These are phyloP conservation scores for Heteromormyrus szaboi DNA, from an alignment of 2,797 vertebrate genomes.

Conservation along the genomic window DNA sequence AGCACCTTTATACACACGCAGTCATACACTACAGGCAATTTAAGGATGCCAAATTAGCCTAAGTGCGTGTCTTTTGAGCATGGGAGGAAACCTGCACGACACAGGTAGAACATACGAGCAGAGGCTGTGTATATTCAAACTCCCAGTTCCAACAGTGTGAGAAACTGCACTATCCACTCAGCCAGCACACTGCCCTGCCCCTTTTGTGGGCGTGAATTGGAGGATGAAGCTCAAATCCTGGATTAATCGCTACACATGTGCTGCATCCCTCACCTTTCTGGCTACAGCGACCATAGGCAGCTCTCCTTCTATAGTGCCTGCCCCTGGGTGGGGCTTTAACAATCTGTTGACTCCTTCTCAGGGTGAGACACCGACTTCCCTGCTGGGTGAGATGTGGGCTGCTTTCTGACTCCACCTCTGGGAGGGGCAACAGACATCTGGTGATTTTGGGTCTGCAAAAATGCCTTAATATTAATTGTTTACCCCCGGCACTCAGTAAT, in stretches of 20 bases:
- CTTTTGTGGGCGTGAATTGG: neutral
- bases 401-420: slow-evolving; percentile 5
- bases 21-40: neutral
- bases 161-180: neutral
- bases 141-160: neutral
- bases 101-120: neutral
- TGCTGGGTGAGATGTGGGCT: neutral
- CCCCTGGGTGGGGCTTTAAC: slow-evolving; percentile 4
- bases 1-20: neutral
- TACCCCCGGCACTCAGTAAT: neutral
- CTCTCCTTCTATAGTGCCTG: neutral
- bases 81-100: neutral
- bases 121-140: neutral
- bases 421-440: slow-evolving; percentile 3
- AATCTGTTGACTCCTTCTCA: neutral
- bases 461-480: slow-evolving; percentile 3
- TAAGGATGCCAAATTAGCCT: neutral
- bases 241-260: neutral
- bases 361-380: neutral
- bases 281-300: neutral
- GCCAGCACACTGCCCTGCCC: neutral
- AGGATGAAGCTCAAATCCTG: neutral
- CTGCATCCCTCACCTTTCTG: neutral
- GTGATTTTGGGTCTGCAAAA: neutral
- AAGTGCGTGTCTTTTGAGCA: neutral